Evolutionary conservation across 2,888 invertebrate species (phyloP).

Genomic region (Pachycephus smyrnensis): DNA sequence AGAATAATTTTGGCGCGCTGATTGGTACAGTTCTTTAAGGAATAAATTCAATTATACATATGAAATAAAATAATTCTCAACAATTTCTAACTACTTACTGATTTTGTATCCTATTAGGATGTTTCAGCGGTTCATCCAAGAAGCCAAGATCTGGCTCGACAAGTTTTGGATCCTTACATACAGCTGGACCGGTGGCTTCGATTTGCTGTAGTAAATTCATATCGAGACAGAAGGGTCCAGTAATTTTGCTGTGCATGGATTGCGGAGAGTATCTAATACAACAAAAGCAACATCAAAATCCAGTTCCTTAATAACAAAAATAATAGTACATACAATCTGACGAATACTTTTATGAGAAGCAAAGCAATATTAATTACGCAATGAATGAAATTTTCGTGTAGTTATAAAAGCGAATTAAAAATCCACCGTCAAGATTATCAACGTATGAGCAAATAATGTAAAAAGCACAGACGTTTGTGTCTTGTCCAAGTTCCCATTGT

Average conservation of each 20-base stretch:
- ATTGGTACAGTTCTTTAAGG: conserved; percentile 66
- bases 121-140: conserved; percentile 41
- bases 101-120: background rate
- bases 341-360: background rate
- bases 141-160: conserved; percentile 57
- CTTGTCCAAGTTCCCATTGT: background rate
- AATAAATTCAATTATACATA: too few species aligned
- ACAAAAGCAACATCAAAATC: background rate
- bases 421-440: background rate
- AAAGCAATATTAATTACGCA: background rate
- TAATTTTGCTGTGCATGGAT: conserved; percentile 58
- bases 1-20: conserved; percentile 71
- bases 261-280: background rate
- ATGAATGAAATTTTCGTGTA: background rate
- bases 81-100: conserved; percentile 25
- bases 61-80: background rate
- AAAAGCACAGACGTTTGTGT: background rate
- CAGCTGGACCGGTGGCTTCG: conserved; percentile 68
- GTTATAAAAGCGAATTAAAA: background rate
- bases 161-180: conserved; percentile 63
- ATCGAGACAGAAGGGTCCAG: conserved; percentile 85
- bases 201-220: conserved; percentile 78
- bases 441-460: background rate
- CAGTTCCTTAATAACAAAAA: background rate
- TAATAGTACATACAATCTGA: background rate